These are phyloP conservation scores for Drosophila affinis DNA, from an alignment of 2,888 invertebrate species.

Conservation along the genomic window DNA sequence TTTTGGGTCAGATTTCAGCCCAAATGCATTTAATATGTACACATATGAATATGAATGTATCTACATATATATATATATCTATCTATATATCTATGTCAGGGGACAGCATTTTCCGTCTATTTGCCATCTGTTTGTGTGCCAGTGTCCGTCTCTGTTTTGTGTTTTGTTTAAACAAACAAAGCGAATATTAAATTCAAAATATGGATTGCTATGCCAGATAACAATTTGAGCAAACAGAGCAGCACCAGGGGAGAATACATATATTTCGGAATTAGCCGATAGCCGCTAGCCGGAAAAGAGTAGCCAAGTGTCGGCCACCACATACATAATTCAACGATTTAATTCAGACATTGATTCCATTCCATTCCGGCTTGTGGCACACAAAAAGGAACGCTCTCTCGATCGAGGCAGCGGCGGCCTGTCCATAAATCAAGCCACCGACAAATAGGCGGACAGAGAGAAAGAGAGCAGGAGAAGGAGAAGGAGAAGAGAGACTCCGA, in stretches of 20 bases:
- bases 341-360: not conserved
- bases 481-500: not conserved
- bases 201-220: conserved; percentile 14
- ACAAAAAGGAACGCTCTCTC: not conserved
- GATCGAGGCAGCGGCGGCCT: not conserved
- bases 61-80: too few species aligned
- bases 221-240: not conserved
- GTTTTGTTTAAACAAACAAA: conserved; percentile 22
- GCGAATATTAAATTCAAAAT: not conserved
- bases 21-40: too few species aligned
- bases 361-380: not conserved
- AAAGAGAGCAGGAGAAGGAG: too few species aligned
- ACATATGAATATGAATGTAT: too few species aligned
- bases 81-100: not conserved
- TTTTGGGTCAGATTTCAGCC: too few species aligned
- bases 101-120: not conserved
- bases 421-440: conserved; percentile 6
- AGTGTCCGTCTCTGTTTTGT: too few species aligned
- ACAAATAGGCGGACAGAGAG: not conserved
- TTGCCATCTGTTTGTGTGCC: too few species aligned
- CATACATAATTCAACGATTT: conserved; percentile 1
- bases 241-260: not conserved
- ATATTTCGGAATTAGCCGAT: not conserved
- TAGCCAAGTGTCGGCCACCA: not conserved
- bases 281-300: not conserved